Evolutionary conservation across 2,888 invertebrate genomes (phyloP).

Genomic region (Azorinus chamasolen): DNA sequence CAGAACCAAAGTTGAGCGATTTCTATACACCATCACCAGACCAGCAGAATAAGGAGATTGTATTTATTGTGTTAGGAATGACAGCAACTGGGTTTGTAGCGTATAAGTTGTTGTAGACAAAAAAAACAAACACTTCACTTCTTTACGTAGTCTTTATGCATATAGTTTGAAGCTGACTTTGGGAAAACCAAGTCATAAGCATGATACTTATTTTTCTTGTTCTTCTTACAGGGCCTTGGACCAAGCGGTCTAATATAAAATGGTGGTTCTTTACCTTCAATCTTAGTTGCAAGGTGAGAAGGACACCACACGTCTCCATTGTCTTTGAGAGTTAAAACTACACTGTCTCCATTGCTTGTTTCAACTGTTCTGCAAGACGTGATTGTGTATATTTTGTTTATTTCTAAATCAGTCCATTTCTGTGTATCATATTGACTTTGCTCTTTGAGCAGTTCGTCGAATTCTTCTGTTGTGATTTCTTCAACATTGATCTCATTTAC

Average conservation of each 20-base stretch:
- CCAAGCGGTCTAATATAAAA: conserved; percentile 35
- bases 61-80: conserved; percentile 38
- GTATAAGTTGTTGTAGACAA: conserved; percentile 19
- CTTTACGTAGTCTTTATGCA: conserved; percentile 19
- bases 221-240: conserved; percentile 34
- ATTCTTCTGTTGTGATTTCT: conserved; percentile 26
- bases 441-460: conserved; percentile 28
- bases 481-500: background rate
- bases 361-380: conserved; percentile 16
- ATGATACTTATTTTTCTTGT: conserved; percentile 34
- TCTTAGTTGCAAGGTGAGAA: conserved; percentile 18
- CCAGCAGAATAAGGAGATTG: conserved; percentile 35
- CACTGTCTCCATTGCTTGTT: conserved; percentile 19
- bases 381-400: conserved; percentile 30
- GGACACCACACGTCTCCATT: conserved; percentile 40
- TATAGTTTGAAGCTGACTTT: conserved; percentile 8
- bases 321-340: conserved; percentile 23
- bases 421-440: conserved; percentile 31
- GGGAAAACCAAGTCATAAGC: conserved; percentile 22
- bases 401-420: conserved; percentile 41
- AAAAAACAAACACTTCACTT: conserved; percentile 4
- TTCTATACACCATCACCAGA: conserved; percentile 36
- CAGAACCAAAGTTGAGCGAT: conserved; percentile 27
- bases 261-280: conserved; percentile 22
- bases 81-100: conserved; percentile 10